These are phyloP conservation scores for Poeciliopsis presidionis DNA, from an alignment of 2,797 vertebrate species.

Conservation along the genomic window DNA sequence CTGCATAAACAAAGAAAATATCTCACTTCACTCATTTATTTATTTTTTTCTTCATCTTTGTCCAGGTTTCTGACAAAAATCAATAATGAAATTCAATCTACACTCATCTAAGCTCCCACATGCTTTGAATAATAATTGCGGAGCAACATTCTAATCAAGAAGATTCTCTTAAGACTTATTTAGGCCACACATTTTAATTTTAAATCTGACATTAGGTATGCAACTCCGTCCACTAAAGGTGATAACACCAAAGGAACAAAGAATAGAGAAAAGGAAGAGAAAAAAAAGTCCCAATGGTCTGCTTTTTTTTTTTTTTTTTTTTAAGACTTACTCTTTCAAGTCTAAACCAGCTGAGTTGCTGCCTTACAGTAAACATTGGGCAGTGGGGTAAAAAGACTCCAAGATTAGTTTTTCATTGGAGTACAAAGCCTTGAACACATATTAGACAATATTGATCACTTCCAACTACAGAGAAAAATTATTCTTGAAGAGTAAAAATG, in stretches of 20 bases:
- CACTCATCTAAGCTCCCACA: background rate
- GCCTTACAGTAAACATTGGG: background rate
- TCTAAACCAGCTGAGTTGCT: background rate
- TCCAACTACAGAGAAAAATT: constrained; percentile 17
- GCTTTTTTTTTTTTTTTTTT: background rate
- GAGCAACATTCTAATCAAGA: constrained; percentile 7
- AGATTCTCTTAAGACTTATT: constrained; percentile 2
- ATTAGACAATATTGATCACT: constrained; percentile 27
- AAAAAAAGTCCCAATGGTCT: background rate
- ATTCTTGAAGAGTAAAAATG: constrained; percentile 33
- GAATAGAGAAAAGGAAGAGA: background rate
- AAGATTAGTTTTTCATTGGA: background rate
- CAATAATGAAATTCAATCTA: constrained; percentile 9
- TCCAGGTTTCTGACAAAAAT: constrained; percentile 5
- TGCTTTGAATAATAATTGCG: background rate
- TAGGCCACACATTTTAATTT: background rate
- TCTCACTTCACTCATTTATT: background rate
- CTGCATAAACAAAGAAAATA: background rate
- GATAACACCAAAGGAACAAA: background rate
- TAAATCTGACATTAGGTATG: constrained; percentile 4
- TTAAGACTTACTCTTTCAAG: background rate
- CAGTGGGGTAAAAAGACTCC: background rate
- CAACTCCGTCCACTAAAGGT: background rate
- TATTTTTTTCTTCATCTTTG: background rate
- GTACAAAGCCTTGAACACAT: constrained; percentile 1